Evolutionary conservation across 2,888 invertebrate species (phyloP), one percentile per base, ranked within the genome.

Genomic region (Drosophila differens): DNA sequence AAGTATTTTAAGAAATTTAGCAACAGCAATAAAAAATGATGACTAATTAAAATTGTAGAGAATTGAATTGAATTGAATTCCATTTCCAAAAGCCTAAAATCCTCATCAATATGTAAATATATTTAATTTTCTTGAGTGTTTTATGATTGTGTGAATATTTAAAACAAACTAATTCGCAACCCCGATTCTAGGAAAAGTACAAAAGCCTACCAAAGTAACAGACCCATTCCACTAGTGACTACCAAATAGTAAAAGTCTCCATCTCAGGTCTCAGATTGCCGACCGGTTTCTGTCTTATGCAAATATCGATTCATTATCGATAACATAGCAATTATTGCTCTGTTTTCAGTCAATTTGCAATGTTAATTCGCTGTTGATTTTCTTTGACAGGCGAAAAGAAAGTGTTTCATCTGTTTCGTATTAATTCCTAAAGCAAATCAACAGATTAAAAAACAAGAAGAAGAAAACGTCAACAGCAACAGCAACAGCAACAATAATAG

Each of bases 231-330:
- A 28, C 6, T 16, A 7, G 4, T 52, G 16, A 28, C 28, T 4
- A 3, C 3, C 4, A 60, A 62, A 30, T 37, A 32, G 54, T 67
- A 67, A 62, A 39, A 61, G 61, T 67, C 44, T 57, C 25, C 22
- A 47, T 4, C 47, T 14, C 22, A 6, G 14, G 1, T 22, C 1
- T 22, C 14, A 22, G 22, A 22, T 22, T 5, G 14, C 2, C 47
- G 25, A 25, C 16, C 16, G 25, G 49, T n/a, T 62, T 62, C 47
- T 41, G 41, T 14, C 47, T 65, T 61, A 49, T 85, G 76, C 71
- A 75, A 83, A 83, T 81, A 83, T 73, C 80, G 82, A 72, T 76
- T 76, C 52, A 65, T 78, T 80, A 78, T 80, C 81, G 77, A 77
- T 77, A 76, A 76, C 61, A 69, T 71, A 81, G 58, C 76, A 76